Evolutionary conservation across 92 coral and sea anemone species (phyloP), one percentile per base, ranked within the genome.

Genomic region (Porites divaricata): DNA sequence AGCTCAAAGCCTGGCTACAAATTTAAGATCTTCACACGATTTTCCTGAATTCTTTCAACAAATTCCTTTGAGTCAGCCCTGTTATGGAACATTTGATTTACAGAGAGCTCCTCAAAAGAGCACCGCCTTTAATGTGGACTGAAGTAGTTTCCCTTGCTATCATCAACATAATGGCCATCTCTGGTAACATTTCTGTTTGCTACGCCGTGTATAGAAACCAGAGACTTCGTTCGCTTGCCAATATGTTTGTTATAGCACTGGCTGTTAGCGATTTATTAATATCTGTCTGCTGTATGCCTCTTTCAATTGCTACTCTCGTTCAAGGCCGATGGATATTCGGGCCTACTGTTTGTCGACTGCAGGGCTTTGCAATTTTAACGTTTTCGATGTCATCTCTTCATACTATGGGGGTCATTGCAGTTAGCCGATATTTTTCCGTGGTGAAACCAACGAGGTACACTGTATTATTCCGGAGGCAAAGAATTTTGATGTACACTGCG

Each of bases 391-490:
- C 59, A 54, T 54, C 14, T 54, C 59, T 54, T 0, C 14, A 83
- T 91, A 83, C 95, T 49, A 83, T 91, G 94, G 91, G 89, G 6
- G 67, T 87, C 15, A 91, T 91, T 35, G 82, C 94, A 8, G 66
- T 91, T 6, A 77, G 80, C 4, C 87, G 91, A 54, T 54, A 54
- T 54, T 12, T 54, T 15, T 54, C 87, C 68, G 57, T 9, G 67
- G 63, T 19, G 28, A 24, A 67, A 62, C 70, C 9, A 87, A 1
- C 13, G 4, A 54, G 4, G 59, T 54, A 54, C 59, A 9, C 10
- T 8, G 14, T 15, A 15, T 54, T 54, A 9, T 54, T 54, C 16
- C 12, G 16, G 14, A 54, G 16, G 16, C 59, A 8, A 54, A 54
- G 59, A 54, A 15, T 54, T 54, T 8, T 54, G 17, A 54, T 54